Evolutionary conservation across 1,140 invertebrate genomes (phyloP), one percentile per base, ranked within the genome.

Genomic region (Piezodorus guildinii): DNA sequence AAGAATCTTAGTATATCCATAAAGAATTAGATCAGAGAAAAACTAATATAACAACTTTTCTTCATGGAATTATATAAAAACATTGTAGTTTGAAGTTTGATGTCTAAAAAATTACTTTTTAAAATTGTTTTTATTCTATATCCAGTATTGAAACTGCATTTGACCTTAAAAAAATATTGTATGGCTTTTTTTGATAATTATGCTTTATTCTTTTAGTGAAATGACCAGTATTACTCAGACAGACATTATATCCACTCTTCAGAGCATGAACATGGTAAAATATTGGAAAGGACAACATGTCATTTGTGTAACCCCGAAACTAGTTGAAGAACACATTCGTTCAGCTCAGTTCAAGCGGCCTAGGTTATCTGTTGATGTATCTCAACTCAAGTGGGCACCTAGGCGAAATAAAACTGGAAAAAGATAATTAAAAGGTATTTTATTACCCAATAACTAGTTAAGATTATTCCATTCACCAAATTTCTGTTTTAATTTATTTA

Each of bases 221-320:
- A 89, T 94, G 85, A 97, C 94, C 3, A 93, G 91, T 71, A 97
- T 98, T 67, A 89, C 92, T 1, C 90, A 94, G 70, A 90, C 87
- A 12, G 95, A 98, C 71, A 97, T 98, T 34, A 95, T 98, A 71
- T 92, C 89, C 3, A 98, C 95, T 0, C 76, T 98, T 30, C 94
- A 98, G 77, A 91, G 89, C 45, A 88, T 98, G 85, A 97, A 97
- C 73, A 94, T 98, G 90, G 89, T 96, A 0, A 96, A 96, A 73
- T 97, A 96, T 74, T 96, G 94, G 93, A 96, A 96, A 75, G 94
- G 95, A 0, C 93, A 97, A 70, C 94, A 98, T 78, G 93, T 98
- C 0, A 94, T 98, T 65, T 97, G 94, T 78, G 94, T 97, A 0
- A 97, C 94, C 15, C 90, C 94, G 21, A 96, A 96, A 76, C 79